A percentile compares a stretch with the other conserved stretches of the same genome.
phyloP scores from a whole-genome alignment of 2,797 vertebrate genomes.

The Malurus leucopterus region DNA sequence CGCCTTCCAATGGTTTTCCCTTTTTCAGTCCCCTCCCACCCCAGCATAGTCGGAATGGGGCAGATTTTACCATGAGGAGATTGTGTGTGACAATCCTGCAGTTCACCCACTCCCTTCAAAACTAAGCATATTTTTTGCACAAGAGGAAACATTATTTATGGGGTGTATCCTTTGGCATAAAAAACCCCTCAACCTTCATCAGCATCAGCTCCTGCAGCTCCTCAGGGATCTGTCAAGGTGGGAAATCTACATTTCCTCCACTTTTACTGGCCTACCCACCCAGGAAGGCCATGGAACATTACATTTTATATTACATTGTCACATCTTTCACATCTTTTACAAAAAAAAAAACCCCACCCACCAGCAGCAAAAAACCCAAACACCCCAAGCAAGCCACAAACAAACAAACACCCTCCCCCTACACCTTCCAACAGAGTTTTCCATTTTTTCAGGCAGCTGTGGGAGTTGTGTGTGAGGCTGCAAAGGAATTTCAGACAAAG shows the following conservation, averaged over 20 bases:
- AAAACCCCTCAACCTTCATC: not conserved
- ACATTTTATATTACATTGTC: not conserved
- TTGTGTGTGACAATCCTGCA: not conserved
- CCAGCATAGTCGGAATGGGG: not conserved
- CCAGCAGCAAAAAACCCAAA: not conserved
- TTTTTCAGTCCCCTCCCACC: not conserved
- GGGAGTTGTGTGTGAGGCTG: not conserved
- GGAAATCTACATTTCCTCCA: not conserved
- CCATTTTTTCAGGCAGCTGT: not conserved
- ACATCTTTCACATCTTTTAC: not conserved
- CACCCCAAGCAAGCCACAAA: not conserved
- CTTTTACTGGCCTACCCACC: not conserved
- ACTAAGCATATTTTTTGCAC: not conserved
- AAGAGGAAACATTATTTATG: not conserved
- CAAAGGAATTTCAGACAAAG: not conserved
- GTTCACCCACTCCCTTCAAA: not conserved
- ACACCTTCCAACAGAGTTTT: not conserved
- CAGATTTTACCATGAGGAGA: not conserved
- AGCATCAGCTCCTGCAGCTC: not conserved
- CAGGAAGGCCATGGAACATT: not conserved
- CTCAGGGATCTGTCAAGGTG: not conserved
- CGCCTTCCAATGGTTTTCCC: not conserved
- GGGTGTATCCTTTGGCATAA: not conserved
- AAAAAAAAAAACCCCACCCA: not conserved
- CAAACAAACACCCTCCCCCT: accelerated